Base-by-base conservation (phyloP, 2,797 vertebrate genomes). In the Menidia menidia region DNA sequence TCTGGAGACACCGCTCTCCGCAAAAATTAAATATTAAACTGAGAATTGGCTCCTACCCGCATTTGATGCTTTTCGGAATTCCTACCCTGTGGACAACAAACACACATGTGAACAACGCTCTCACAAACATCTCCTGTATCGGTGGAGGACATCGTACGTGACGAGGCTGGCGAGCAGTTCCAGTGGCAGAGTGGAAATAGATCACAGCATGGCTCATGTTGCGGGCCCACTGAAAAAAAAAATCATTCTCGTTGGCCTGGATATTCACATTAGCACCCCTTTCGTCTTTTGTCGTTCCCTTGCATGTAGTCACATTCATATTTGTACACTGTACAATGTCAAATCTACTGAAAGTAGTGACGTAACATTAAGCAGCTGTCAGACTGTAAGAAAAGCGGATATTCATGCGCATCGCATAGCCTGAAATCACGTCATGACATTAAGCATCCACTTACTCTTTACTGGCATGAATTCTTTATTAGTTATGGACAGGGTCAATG, bases 221-320 rank as follows among this genome's bases (percentile, higher is more conserved):
- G 50, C 48, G 65, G 71, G 3, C 13, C 63, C 64, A 74, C 67
- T 68, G 87, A 39, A 39, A 39, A 39, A 35, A 39, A 39, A 39
- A 39, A 39, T 84, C 81, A 85, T 90, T 90, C 86, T 67, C 53
- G 41, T 64, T 89, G 88, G 79, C 90, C 89, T 87, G 89, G 62
- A 90, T 90, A 77, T 71, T 71, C 78, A 71, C 80, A 78, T 81
- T 74, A 71, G 64, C 79, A 67, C 63, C 32, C 18, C 41, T 79
- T 82, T 75, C 51, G 56, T 70, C 59, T 60, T 39, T 32, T 65
- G 48, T 57, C 70, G 68, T 63, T 50, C 62, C 44, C 58, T 50
- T 9, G 31, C 11, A 44, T 62, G 18, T 43, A 31, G 55, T 4
- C 48, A 61, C 60, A 42, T 50, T 53, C 33, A 68, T 33, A 47